Base-by-base conservation (phyloP, 2,113 vertebrate genomes). In the Eudyptes chrysolophus region DNA sequence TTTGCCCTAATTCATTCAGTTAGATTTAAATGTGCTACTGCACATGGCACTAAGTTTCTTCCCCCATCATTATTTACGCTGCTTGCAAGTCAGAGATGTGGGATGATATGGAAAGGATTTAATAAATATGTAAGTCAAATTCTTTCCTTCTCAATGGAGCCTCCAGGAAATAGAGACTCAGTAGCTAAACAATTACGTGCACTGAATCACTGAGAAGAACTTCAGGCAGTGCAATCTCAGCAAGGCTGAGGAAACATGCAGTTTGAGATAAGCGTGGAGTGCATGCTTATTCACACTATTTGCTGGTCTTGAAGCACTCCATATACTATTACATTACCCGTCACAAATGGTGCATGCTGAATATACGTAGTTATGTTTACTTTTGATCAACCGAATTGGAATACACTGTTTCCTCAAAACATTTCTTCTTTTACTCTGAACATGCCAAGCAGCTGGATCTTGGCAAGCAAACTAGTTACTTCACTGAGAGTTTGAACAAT, bases 121-220 rank as follows among this genome's bases (percentile, higher is more conserved):
- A 12, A 88, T 17, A 90, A 61, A 76, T 38, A 78, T 12, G 17
- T 38, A 46, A 22, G 5, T 78, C 49, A 72, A 84, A 87, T 91
- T 96, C 84, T 51, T 95, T 92, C 77, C 77, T 94, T 96, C 87
- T 76, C 74, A 89, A 18, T 87, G 65, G 77, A 92, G 69, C 49
- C 13, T 87, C n/a, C 27, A 46, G 74, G 44, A 87, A 81, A 66
- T 0, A 84, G 68, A 68, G 46, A 86, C 55, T 94, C 27, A 71
- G n/a, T 7, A 72, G 40, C 80, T 87, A 20, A 81, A 84, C 78
- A 93, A 32, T 74, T 92, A 42, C 64, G 26, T 40, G 83, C 44
- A 75, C 74, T 24, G 18, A 22, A 75, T 30, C 44, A 52, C 83
- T 52, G 61, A 49, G 26, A 32, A 90, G 38, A 76, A 58, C 61